These are phyloP conservation scores for Stomatorhinus ivindoensis DNA, from an alignment of 2,113 vertebrate genomes.

Conservation along the genomic window DNA sequence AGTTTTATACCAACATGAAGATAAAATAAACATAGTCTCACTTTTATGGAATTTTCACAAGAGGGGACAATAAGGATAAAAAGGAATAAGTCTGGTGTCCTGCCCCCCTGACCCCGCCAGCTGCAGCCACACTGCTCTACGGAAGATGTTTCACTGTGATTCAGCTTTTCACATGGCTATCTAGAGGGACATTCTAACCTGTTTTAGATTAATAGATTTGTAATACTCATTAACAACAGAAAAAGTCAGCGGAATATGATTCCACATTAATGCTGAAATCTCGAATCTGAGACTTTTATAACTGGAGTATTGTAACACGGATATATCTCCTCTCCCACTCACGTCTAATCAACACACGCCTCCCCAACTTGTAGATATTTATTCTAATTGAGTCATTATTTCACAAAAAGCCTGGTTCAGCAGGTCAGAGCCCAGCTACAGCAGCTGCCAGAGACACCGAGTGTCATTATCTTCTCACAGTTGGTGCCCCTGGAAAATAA, in stretches of 20 bases:
- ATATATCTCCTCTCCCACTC: not conserved
- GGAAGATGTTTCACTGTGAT: not conserved
- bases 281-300: not conserved
- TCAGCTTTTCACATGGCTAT: not conserved
- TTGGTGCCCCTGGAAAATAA: not conserved
- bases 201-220: not conserved
- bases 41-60: not conserved
- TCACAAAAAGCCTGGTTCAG: not conserved
- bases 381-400: conserved; percentile 6
- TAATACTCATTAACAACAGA: not conserved
- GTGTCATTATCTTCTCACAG: not conserved
- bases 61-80: not conserved
- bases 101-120: not conserved
- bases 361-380: not conserved
- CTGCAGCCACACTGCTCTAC: not conserved
- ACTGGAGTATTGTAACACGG: not conserved
- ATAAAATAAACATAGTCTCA: not conserved
- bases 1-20: not conserved
- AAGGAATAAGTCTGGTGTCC: not conserved
- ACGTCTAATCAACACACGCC: not conserved
- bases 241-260: not conserved
- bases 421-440: not conserved
- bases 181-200: not conserved
- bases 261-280: not conserved
- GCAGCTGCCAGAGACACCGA: not conserved